phyloP scores from a whole-genome alignment of 2,888 invertebrate genomes.

The Epiblema foenella region DNA sequence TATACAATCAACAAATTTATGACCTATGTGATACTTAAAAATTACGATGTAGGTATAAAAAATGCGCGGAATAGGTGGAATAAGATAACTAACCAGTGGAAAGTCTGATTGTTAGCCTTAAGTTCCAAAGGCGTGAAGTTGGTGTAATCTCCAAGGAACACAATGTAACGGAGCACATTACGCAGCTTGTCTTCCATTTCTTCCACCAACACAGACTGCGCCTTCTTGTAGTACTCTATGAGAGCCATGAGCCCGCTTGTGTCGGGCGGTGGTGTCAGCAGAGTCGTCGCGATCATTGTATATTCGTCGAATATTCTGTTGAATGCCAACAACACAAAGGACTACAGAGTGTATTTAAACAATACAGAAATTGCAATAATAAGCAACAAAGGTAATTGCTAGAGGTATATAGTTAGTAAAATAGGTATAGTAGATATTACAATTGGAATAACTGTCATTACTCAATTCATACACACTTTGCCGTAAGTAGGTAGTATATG shows the following conservation, averaged over 20 bases:
- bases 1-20: background rate
- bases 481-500: too few relatives aligned
- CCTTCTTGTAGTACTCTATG: constrained; percentile 89
- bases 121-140: constrained; percentile 93
- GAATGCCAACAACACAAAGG: constrained; percentile 8
- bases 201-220: constrained; percentile 88
- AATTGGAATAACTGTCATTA: too few relatives aligned
- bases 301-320: constrained; percentile 93
- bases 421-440: too few relatives aligned
- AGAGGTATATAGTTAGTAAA: too few relatives aligned
- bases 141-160: constrained; percentile 93
- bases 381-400: background rate
- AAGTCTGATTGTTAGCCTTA: constrained; percentile 94
- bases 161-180: constrained; percentile 88
- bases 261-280: constrained; percentile 91
- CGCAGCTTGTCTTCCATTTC: constrained; percentile 91
- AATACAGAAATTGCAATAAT: background rate
- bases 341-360: background rate
- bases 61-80: too few relatives aligned
- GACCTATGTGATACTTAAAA: too few relatives aligned
- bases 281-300: constrained; percentile 90
- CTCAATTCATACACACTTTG: too few relatives aligned
- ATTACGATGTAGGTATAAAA: too few relatives aligned
- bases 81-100: constrained; percentile 87
- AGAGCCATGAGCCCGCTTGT: constrained; percentile 95